Conservation (phyloP, 2,888 invertebrate species). For the Chironomus tentans region DNA sequence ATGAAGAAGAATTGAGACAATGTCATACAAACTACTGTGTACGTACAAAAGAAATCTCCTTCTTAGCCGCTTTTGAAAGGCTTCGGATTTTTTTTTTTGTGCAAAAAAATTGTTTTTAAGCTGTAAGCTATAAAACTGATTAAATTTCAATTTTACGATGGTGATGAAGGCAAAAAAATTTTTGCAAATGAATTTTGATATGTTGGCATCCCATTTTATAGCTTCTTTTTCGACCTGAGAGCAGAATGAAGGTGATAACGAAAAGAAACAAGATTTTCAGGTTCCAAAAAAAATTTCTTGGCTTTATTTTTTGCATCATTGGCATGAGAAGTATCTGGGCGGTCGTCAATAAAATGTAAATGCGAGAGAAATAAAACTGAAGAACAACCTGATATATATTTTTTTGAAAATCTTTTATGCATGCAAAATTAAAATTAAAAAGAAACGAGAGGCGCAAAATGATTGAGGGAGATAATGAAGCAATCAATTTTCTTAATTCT, state of each 20-base stretch:
- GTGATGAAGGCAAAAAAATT: neutral
- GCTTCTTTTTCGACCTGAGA: neutral
- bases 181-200: neutral
- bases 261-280: slow-evolving; percentile 19
- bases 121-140: slow-evolving; percentile 2
- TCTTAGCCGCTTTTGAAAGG: neutral
- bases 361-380: neutral
- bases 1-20: neutral
- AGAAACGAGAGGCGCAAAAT: neutral
- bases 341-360: neutral
- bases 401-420: neutral
- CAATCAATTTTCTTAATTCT: slow-evolving; percentile 9
- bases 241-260: neutral
- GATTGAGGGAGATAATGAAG: slow-evolving; percentile 17
- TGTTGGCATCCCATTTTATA: neutral
- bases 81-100: neutral
- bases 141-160: slow-evolving; percentile 3
- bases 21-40: neutral
- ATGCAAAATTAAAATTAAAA: neutral
- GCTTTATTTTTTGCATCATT: too few relatives aligned
- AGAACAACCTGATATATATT: neutral
- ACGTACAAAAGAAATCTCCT: neutral
- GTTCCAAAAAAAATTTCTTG: neutral
- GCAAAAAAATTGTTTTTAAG: neutral
- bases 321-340: neutral